Percentiles rank a stretch among this genome's conserved stretches.
These are phyloP conservation scores for Sthenelais limicola DNA, from an alignment of 2,888 invertebrate species.

Conservation along the genomic window DNA sequence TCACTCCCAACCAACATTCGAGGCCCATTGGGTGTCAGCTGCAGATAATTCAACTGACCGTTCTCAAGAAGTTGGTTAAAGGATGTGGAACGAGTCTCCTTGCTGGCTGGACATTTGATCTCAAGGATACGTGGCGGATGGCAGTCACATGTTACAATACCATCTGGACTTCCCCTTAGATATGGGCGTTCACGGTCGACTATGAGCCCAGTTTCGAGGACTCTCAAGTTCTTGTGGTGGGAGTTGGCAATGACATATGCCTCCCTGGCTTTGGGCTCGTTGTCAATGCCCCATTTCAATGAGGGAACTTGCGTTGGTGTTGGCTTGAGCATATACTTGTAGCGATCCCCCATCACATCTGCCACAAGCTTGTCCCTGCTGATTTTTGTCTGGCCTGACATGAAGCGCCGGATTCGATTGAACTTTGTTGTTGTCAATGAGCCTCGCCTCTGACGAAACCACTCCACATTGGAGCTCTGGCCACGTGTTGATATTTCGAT, in stretches of 20 bases:
- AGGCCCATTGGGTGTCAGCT: too few species aligned
- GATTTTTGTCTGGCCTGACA: not conserved
- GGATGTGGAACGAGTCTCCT: too few species aligned
- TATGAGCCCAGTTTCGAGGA: not conserved
- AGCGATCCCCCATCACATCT: not conserved
- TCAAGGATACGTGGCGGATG: constrained; percentile 39
- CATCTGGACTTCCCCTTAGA: constrained; percentile 44
- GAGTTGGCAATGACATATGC: not conserved
- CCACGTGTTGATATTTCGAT: not conserved
- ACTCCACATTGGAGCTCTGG: not conserved
- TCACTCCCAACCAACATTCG: too few species aligned
- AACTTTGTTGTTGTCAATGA: constrained; percentile 3
- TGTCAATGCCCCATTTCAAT: not conserved
- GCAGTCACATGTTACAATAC: constrained; percentile 37
- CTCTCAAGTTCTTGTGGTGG: not conserved
- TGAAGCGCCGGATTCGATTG: not conserved
- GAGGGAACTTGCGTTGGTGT: not conserved
- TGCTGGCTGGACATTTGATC: constrained; percentile 45
- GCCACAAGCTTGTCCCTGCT: not conserved
- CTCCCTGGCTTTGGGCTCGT: not conserved
- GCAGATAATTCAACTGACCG: too few species aligned
- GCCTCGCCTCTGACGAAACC: constrained; percentile 17
- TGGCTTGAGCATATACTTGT: not conserved
- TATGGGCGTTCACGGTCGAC: constrained; percentile 10
- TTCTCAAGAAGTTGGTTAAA: too few species aligned